These are phyloP conservation scores for Drosophila quadrilineata DNA, from an alignment of 1,140 invertebrate species.

Conservation along the genomic window DNA sequence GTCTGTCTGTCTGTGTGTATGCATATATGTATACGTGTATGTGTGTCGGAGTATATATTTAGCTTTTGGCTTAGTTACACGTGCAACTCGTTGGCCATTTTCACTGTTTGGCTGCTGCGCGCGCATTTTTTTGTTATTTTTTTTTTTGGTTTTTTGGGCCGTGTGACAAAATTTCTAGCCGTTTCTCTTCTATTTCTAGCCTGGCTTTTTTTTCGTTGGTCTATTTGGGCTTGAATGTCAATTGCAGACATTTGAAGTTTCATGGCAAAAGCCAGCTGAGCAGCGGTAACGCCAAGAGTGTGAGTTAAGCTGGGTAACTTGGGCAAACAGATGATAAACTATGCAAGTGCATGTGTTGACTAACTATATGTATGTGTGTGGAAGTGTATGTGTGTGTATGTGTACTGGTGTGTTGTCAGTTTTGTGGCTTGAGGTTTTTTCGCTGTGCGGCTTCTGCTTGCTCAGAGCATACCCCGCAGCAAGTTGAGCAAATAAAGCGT, in stretches of 20 bases:
- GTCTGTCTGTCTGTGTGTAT: constrained; percentile 5
- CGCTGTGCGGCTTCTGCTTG: constrained; percentile 44
- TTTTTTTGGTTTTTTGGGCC: too few species aligned
- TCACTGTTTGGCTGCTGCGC: constrained; percentile 65
- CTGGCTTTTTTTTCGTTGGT: constrained; percentile 20
- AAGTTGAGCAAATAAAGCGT: not conserved
- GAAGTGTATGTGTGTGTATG: constrained; percentile 28
- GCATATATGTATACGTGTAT: constrained; percentile 2
- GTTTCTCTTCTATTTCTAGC: not conserved
- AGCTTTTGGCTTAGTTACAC: constrained; percentile 23
- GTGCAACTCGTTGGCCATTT: constrained; percentile 55
- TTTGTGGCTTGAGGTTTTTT: constrained; percentile 42
- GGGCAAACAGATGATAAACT: constrained; percentile 65
- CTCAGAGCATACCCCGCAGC: constrained; percentile 8
- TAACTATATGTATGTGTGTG: constrained; percentile 57
- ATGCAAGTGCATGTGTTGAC: constrained; percentile 58
- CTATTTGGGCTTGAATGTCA: constrained; percentile 64
- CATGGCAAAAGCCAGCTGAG: constrained; percentile 17
- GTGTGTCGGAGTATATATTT: constrained; percentile 13
- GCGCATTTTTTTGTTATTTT: too few species aligned
- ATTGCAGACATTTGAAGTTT: constrained; percentile 79
- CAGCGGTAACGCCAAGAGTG: too few species aligned
- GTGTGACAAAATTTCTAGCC: constrained; percentile 57
- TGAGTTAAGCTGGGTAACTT: constrained; percentile 5
- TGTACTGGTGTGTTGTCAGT: constrained; percentile 19